Base-by-base conservation (phyloP, 2,888 invertebrate genomes). In the Athalia circularis region DNA sequence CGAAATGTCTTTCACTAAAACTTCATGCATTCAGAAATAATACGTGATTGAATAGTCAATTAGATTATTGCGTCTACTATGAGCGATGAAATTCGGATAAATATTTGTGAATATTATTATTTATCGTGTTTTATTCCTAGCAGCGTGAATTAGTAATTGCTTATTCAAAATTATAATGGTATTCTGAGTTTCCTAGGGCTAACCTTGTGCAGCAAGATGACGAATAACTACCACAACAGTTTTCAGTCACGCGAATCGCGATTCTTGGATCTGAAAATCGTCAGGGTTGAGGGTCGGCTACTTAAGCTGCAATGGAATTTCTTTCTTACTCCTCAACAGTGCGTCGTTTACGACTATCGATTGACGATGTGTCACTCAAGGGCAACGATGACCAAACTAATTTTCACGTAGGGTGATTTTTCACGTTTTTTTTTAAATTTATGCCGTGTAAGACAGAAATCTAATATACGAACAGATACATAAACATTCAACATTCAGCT, bases 231-330 rank as follows among this genome's bases (percentile, higher is more conserved):
- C 57, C 70, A 72, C 45, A 72, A 72, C 72, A 59, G 72, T 72
- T 59, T 72, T 47, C 72, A 47, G 72, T 72, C 72, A 72, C 72
- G 72, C 72, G 72, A 72, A 59, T 72, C 59, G 72, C 72, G 57
- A 45, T 59, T 11, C 57, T 59, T 13, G 9, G 47, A 43, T 59
- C 7, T 59, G 6, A 72, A 4, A 52, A n/a, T 45, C 6, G 5
- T 43, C 68, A 47, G 8, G 13, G 8, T 29, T 29, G 29, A 29
- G 29, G 29, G 29, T 29, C 29, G 29, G 29, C 29, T 29, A 29
- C 29, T 29, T 29, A 29, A 29, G 29, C 29, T 29, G 45, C 45
- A 52, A 59, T 47, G 45, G 13, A 65, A 43, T 8, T 54, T 47
- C 9, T 57, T 72, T 59, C 47, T 57, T 57, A n/a, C 57, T 54